A percentile compares a stretch with the other conserved stretches of the same genome.
These are phyloP conservation scores for Sinocyclocheilus anshuiensis DNA, from an alignment of 2,113 vertebrate species.

Conservation along the genomic window DNA sequence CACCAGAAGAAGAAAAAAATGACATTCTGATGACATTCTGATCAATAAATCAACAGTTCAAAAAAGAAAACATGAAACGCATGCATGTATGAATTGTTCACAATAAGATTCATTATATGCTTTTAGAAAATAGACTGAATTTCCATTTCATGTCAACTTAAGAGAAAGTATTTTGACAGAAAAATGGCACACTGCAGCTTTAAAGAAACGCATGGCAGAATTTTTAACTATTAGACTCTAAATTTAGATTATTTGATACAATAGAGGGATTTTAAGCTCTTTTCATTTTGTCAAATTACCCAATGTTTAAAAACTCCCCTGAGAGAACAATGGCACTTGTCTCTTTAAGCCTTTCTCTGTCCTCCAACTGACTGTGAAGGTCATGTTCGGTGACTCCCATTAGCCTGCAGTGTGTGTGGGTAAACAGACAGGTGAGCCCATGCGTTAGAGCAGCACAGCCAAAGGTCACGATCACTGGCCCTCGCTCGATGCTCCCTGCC, in stretches of 20 bases:
- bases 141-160: not conserved
- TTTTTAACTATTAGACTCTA: not conserved
- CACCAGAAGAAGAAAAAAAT: not conserved
- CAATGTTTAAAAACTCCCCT: not conserved
- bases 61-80: not conserved
- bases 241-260: not conserved
- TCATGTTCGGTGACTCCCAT: conserved; percentile 50
- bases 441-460: conserved; percentile 27
- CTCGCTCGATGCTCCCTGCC: not conserved
- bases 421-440: conserved; percentile 52
- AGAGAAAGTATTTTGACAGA: not conserved
- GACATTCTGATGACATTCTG: not conserved
- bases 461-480: conserved; percentile 45
- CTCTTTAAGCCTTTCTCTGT: conserved; percentile 44
- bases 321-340: conserved; percentile 33
- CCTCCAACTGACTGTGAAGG: conserved; percentile 56
- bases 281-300: conserved; percentile 8
- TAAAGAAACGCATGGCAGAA: not conserved
- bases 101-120: not conserved
- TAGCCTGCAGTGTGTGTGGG: conserved; percentile 47
- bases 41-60: not conserved
- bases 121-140: not conserved
- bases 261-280: conserved; percentile 15
- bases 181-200: conserved; percentile 3
- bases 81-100: not conserved